A percentile compares a stretch with the other conserved stretches of the same genome.
phyloP scores from a whole-genome alignment of 2,113 vertebrate species.

The Brachyhypopomus gauderio region DNA sequence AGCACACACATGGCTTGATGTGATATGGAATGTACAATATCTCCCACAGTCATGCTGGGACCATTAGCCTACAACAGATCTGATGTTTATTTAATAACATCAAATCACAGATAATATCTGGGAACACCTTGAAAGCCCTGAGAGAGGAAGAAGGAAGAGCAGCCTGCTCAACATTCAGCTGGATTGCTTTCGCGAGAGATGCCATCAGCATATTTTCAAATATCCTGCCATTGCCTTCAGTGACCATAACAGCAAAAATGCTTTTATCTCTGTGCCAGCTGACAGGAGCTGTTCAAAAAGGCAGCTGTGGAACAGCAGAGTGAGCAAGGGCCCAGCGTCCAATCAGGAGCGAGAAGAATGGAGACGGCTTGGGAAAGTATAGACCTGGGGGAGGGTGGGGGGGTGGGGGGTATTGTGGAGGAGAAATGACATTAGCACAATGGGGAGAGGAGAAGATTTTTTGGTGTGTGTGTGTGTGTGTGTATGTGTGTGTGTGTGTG shows the following conservation, averaged over 20 bases:
- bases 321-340: conserved; percentile 58
- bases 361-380: conserved; percentile 39
- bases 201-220: conserved; percentile 74
- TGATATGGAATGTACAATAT: conserved; percentile 5
- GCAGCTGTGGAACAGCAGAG: conserved; percentile 56
- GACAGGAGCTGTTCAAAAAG: conserved; percentile 62
- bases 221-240: conserved; percentile 67
- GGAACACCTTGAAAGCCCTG: conserved; percentile 37
- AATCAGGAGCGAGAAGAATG: conserved; percentile 58
- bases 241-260: conserved; percentile 67
- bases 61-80: conserved; percentile 5
- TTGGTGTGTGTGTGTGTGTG: conserved; percentile 66
- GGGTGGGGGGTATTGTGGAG: conserved; percentile 33
- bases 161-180: conserved; percentile 56
- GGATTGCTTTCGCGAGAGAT: conserved; percentile 60
- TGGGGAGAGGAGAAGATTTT: conserved; percentile 12
- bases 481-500: conserved; percentile 55
- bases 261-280: conserved; percentile 56
- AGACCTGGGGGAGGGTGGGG: background rate
- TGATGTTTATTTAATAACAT: conserved; percentile 27
- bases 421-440: conserved; percentile 54
- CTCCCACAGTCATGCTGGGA: background rate
- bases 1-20: background rate
- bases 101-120: conserved; percentile 36
- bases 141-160: conserved; percentile 9